Percentiles rank a stretch among this genome's conserved stretches.
phyloP scores from a whole-genome alignment of 2,888 invertebrate species.

The Drosophila prostipennis region DNA sequence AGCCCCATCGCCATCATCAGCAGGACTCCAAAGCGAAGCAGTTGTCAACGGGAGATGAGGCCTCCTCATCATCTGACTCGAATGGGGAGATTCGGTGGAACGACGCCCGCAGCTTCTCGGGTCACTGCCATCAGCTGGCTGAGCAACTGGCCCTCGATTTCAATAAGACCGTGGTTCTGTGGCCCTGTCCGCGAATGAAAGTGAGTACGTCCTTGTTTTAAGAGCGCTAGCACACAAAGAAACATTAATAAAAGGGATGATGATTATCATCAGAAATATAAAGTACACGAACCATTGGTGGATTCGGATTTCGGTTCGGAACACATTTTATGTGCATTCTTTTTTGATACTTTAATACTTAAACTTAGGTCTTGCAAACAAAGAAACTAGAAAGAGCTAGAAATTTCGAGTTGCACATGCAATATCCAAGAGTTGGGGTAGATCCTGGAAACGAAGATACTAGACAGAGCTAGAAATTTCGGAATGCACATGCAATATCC shows the following conservation, averaged over 20 bases:
- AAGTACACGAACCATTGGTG: not conserved
- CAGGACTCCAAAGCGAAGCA: conserved; percentile 50
- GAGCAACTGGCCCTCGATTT: conserved; percentile 82
- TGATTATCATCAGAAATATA: not conserved
- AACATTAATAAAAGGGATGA: not conserved
- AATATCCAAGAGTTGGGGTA: no score
- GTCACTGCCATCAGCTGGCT: conserved; percentile 83
- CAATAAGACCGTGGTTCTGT: conserved; percentile 83
- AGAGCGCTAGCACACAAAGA: conserved; percentile 8
- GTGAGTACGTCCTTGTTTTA: conserved; percentile 73
- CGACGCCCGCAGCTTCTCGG: conserved; percentile 61
- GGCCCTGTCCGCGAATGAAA: conserved; percentile 84
- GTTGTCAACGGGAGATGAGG: conserved; percentile 49
- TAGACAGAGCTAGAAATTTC: no score
- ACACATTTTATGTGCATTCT: no score
- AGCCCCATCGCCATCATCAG: conserved; percentile 46
- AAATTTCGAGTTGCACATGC: no score
- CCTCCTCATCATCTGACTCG: conserved; percentile 39
- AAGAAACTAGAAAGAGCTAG: no score
- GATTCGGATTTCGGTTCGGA: no score
- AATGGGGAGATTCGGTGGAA: conserved; percentile 26
- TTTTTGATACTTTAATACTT: no score
- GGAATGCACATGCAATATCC: no score
- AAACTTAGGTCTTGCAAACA: no score
- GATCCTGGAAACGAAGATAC: no score